These are phyloP conservation scores for Apis cerana DNA, from an alignment of 1,140 invertebrate genomes.

Conservation along the genomic window DNA sequence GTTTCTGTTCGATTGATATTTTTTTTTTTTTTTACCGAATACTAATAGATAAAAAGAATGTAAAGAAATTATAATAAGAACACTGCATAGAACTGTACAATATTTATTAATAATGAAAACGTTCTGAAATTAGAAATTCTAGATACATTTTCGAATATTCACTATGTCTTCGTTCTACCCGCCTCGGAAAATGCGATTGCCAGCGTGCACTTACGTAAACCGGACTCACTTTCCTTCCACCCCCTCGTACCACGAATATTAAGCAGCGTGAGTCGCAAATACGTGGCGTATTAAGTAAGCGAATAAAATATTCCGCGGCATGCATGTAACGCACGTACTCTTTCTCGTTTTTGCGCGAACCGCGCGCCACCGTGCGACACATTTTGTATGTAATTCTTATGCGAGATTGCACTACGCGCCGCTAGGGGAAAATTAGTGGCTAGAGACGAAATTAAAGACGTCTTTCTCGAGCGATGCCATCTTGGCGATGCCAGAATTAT, in stretches of 20 bases:
- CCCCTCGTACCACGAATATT: conserved; percentile 1
- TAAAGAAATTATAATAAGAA: too few species aligned
- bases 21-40: too few species aligned
- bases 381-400: conserved; percentile 37
- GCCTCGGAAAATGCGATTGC: not conserved
- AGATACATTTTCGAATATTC: not conserved
- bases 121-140: too few species aligned
- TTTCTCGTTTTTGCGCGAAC: conserved; percentile 3
- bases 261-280: conserved; percentile 39
- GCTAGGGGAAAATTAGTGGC: conserved; percentile 34
- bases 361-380: conserved; percentile 1
- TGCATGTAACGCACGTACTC: conserved; percentile 32
- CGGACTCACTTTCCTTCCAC: not conserved
- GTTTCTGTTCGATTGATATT: conserved; percentile 30
- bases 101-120: not conserved
- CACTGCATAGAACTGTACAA: not conserved
- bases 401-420: conserved; percentile 16
- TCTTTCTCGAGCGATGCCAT: not conserved
- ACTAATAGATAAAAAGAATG: too few species aligned
- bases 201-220: not conserved
- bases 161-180: not conserved
- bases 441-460: conserved; percentile 33
- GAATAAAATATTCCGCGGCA: conserved; percentile 34
- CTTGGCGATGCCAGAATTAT: conserved; percentile 20
- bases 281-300: conserved; percentile 36